Percentiles rank a stretch among this genome's conserved stretches.
Evolutionary conservation across 2,888 invertebrate species (phyloP).

Genomic region (Timandra comae): DNA sequence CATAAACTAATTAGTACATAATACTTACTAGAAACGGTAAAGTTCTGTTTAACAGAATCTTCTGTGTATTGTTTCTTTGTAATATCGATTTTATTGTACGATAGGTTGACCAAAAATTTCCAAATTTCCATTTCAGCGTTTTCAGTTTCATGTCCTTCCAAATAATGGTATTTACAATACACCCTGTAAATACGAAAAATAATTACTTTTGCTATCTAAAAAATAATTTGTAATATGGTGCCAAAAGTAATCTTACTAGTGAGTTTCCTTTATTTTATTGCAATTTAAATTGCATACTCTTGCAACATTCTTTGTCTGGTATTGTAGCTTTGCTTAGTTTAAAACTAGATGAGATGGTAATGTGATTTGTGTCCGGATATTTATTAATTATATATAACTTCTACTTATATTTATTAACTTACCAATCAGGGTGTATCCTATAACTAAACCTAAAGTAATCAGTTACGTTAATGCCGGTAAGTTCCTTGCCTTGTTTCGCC

Average conservation of each 20-base stretch:
- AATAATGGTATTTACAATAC: conserved; percentile 91
- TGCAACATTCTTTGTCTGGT: no score
- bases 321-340: no score
- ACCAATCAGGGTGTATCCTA: conserved; percentile 92
- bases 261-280: no score
- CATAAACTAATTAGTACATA: no score
- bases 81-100: conserved; percentile 59
- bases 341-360: conserved; percentile 2
- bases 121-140: conserved; percentile 85
- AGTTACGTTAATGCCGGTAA: conserved; percentile 82
- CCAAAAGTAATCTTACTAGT: no score
- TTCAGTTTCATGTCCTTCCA: conserved; percentile 84
- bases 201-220: no score
- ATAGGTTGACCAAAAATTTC: conserved; percentile 84
- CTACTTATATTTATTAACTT: no score
- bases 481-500: conserved; percentile 79
- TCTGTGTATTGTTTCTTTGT: conserved; percentile 58
- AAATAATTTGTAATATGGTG: no score
- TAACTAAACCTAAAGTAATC: conserved; percentile 86
- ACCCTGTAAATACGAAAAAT: conserved; percentile 80
- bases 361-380: no score
- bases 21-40: conserved; percentile 45
- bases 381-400: no score
- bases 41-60: conserved; percentile 27
- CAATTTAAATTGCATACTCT: no score